These are phyloP conservation scores for Limnephilus rhombicus DNA, from an alignment of 2,888 invertebrate genomes.

Conservation along the genomic window DNA sequence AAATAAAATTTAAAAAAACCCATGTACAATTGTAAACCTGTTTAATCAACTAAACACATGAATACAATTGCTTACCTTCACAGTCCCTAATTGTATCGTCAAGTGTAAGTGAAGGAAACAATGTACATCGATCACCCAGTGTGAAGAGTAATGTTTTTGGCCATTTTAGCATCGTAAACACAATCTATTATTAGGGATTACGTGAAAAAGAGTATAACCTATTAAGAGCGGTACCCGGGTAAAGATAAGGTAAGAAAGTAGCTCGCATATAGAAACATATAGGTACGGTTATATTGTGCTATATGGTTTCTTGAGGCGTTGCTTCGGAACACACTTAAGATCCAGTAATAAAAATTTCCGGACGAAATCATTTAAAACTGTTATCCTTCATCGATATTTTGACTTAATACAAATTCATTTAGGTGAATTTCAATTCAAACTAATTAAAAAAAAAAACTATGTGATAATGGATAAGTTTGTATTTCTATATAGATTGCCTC, in stretches of 20 bases:
- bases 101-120: neutral
- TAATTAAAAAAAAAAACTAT: neutral
- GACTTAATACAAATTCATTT: neutral
- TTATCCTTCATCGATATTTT: neutral
- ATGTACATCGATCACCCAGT: constrained; percentile 15
- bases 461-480: too few relatives aligned
- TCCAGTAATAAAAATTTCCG: neutral
- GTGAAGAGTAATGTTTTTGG: constrained; percentile 41
- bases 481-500: too few relatives aligned
- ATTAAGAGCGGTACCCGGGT: neutral
- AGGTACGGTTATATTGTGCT: neutral
- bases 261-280: constrained; percentile 35
- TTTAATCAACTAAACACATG: neutral
- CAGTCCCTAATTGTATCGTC: neutral
- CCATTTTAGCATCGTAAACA: constrained; percentile 48
- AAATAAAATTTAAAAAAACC: neutral
- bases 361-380: neutral
- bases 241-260: neutral
- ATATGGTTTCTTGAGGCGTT: neutral
- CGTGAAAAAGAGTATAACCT: constrained; percentile 39
- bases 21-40: neutral
- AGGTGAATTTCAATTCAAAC: neutral
- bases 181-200: constrained; percentile 57
- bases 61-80: neutral
- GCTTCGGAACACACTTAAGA: neutral